These are phyloP conservation scores for Zaprionus taronus DNA, from an alignment of 1,140 invertebrate species.

Conservation along the genomic window DNA sequence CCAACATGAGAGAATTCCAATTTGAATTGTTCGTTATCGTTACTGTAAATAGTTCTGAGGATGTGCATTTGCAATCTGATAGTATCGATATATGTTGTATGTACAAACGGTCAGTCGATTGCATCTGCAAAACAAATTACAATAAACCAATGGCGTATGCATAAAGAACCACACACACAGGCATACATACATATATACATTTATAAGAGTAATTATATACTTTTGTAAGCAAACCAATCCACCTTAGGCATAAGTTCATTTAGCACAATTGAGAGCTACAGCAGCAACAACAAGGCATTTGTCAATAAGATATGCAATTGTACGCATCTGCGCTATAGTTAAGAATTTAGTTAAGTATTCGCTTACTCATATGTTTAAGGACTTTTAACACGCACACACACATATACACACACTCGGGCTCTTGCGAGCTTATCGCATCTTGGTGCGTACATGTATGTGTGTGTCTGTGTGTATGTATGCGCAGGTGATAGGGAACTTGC, in stretches of 20 bases:
- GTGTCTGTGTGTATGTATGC: not conserved
- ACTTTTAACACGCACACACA: slow-evolving; percentile 11
- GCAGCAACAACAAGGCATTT: not conserved
- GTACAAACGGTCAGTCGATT: slow-evolving; percentile 15
- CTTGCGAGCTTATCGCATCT: not conserved
- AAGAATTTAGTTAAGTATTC: slow-evolving; percentile 24
- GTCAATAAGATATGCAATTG: slow-evolving; percentile 9
- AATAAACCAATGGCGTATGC: slow-evolving; percentile 2
- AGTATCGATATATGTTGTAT: not conserved
- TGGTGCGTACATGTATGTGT: not conserved
- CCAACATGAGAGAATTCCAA: not conserved
- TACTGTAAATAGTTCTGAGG: slow-evolving; percentile 29
- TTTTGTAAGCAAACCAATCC: slow-evolving; percentile 47
- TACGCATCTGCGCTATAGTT: slow-evolving; percentile 21
- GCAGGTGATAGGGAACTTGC: slow-evolving; percentile 10
- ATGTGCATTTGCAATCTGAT: slow-evolving; percentile 34
- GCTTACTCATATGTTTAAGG: slow-evolving; percentile 51
- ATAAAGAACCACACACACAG: slow-evolving; percentile 1
- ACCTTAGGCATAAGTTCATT: slow-evolving; percentile 56
- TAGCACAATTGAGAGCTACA: slow-evolving; percentile 63
- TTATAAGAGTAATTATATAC: slow-evolving; percentile 13
- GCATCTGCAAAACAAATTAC: not conserved
- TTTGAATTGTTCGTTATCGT: slow-evolving; percentile 13
- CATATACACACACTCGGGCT: not conserved
- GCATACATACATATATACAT: not conserved